Evolutionary conservation across 2,888 invertebrate genomes (phyloP).

Genomic region (Cataglyphis rosenhaueri): DNA sequence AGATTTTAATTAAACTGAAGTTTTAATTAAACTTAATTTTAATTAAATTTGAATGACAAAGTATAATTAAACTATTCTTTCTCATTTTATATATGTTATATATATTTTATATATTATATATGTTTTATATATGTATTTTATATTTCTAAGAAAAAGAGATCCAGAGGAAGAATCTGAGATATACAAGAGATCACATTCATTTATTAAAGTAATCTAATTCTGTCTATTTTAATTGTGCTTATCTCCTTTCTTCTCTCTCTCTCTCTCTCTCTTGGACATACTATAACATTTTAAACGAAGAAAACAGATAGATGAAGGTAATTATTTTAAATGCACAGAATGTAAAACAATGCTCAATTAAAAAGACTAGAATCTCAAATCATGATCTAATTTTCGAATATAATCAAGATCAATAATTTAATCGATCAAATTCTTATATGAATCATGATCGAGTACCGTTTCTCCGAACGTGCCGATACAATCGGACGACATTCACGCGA

Average conservation of each 20-base stretch:
- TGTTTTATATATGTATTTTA: too few relatives aligned
- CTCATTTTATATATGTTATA: too few relatives aligned
- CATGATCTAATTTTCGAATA: background rate
- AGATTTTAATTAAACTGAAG: too few relatives aligned
- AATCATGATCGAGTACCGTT: background rate
- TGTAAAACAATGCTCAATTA: background rate
- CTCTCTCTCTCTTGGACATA: background rate
- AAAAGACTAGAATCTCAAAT: conserved; percentile 1
- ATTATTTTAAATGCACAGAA: background rate
- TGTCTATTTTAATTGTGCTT: background rate
- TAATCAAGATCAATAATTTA: background rate
- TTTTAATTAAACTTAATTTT: too few relatives aligned
- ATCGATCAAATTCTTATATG: background rate
- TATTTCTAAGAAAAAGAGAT: too few relatives aligned
- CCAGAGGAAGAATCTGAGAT: too few relatives aligned
- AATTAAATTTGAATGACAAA: too few relatives aligned
- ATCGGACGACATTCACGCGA: background rate
- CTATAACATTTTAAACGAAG: background rate
- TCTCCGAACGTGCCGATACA: background rate
- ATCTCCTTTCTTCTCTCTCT: background rate
- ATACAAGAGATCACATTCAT: too few relatives aligned
- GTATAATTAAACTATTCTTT: too few relatives aligned
- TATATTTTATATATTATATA: too few relatives aligned
- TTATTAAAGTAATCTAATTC: background rate
- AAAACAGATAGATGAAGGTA: background rate